Base-by-base conservation (phyloP, 2,113 vertebrate genomes). In the Candoia aspera region DNA sequence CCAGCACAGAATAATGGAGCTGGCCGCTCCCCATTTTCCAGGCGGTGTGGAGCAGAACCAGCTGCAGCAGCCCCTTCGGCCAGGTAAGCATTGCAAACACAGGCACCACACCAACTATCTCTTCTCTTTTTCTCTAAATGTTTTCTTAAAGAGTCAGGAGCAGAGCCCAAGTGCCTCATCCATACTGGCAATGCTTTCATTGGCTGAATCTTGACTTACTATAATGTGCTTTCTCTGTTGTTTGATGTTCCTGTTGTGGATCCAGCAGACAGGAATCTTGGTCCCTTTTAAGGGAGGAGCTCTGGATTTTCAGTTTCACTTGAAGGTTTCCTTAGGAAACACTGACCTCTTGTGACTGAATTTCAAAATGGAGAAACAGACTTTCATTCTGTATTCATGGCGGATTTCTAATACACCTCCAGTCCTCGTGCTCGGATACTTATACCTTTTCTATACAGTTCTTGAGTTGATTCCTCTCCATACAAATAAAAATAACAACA, bases 71-170 rank as follows among this genome's bases (percentile, higher is more conserved):
- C 8, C 6, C n/a, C 64, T 42, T 2, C 21, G 4, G 88, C 24
- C 37, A 12, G 15, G 42, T 19, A 96, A 37, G 96, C 93, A 87
- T 98, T 53, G 26, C 89, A 90, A 55, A 83, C 9, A 29, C 79
- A 73, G 17, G n/a, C 37, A 68, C 57, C 37, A 2, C 15, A 19
- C 33, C 33, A 17, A 2, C n/a, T 37, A 37, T n/a, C 33, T 37
- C 68, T 79, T 19, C n/a, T 79, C 68, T 19, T 79, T 37, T 79
- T 17, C 33, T 37, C 15, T 79, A 37, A 19, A 79, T 8, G 33
- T 79, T 79, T n/a, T 0, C 68, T 37, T 19, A 19, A 37, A 37
- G n/a, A 13, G 68, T 79, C 68, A 79, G n/a, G 68, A 79, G 33
- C 15, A 19, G 15, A 79, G n/a, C 0, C 68, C 68, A 73, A 1